phyloP scores from a whole-genome alignment of 2,113 vertebrate species.

The Paracyprichromis sp. region DNA sequence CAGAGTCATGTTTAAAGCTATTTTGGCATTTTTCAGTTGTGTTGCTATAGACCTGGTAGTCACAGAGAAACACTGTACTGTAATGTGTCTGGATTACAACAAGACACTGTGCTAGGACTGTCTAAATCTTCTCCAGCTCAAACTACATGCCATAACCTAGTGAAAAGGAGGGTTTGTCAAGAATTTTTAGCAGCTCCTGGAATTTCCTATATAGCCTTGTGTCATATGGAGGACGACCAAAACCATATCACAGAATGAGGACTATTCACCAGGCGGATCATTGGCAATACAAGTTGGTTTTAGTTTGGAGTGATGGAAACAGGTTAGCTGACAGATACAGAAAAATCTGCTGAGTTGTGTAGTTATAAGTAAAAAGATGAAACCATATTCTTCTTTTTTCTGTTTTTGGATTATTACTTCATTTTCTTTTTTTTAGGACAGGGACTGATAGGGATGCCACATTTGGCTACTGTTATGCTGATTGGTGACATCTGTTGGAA shows the following conservation, averaged over 20 bases:
- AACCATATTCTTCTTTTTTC: neutral
- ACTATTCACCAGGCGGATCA: neutral
- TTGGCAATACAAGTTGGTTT: neutral
- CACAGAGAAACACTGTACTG: neutral
- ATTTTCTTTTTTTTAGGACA: neutral
- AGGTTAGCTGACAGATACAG: neutral
- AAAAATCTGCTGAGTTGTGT: neutral
- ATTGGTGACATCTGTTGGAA: neutral
- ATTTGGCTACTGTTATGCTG: neutral
- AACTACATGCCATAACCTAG: neutral
- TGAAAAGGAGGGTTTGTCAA: neutral
- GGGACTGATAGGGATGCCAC: neutral
- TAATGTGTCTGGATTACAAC: neutral
- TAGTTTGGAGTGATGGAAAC: neutral
- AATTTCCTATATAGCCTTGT: neutral
- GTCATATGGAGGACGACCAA: neutral
- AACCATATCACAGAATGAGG: neutral
- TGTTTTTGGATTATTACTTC: neutral
- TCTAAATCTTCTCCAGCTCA: neutral
- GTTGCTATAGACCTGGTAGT: neutral
- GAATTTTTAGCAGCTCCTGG: neutral
- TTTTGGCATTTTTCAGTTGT: neutral
- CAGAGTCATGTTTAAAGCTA: neutral
- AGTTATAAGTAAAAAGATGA: neutral
- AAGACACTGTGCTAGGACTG: neutral